These are phyloP conservation scores for Notiomystis cincta DNA, from an alignment of 2,113 vertebrate species.

Conservation along the genomic window DNA sequence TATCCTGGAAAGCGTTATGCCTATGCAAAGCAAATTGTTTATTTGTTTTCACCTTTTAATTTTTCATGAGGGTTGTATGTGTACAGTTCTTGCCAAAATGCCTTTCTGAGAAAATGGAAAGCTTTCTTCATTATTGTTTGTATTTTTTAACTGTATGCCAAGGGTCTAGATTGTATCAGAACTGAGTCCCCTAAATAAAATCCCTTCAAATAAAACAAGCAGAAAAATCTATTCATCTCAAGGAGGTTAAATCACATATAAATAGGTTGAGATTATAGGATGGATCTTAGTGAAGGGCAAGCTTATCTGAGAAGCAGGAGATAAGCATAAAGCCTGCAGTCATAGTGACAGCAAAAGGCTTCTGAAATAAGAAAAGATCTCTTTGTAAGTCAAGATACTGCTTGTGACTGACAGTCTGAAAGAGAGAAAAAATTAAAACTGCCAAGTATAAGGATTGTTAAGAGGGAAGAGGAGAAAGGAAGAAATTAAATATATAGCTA, in stretches of 20 bases:
- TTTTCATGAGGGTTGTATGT: background rate
- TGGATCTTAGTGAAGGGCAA: background rate
- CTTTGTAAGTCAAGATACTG: slow-evolving; percentile 8
- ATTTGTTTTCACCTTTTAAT: background rate
- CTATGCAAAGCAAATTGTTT: background rate
- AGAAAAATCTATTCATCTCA: background rate
- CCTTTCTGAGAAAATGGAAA: background rate
- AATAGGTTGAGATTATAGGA: slow-evolving; percentile 19
- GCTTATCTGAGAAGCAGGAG: slow-evolving; percentile 20
- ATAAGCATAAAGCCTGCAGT: slow-evolving; percentile 34
- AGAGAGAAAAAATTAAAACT: background rate
- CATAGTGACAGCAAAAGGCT: slow-evolving; percentile 14
- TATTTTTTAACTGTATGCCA: background rate
- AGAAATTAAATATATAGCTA: background rate
- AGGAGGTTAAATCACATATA: slow-evolving; percentile 15
- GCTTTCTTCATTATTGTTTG: background rate
- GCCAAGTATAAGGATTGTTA: background rate
- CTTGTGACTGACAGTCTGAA: background rate
- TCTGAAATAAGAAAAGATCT: slow-evolving; percentile 31
- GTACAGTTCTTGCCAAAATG: background rate
- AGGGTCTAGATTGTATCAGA: background rate
- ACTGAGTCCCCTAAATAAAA: background rate
- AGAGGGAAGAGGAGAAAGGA: background rate
- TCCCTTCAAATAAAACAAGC: slow-evolving; percentile 4
- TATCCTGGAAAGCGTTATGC: background rate